phyloP scores from a whole-genome alignment of 2,888 invertebrate species.

The Sinotaia quadrata region DNA sequence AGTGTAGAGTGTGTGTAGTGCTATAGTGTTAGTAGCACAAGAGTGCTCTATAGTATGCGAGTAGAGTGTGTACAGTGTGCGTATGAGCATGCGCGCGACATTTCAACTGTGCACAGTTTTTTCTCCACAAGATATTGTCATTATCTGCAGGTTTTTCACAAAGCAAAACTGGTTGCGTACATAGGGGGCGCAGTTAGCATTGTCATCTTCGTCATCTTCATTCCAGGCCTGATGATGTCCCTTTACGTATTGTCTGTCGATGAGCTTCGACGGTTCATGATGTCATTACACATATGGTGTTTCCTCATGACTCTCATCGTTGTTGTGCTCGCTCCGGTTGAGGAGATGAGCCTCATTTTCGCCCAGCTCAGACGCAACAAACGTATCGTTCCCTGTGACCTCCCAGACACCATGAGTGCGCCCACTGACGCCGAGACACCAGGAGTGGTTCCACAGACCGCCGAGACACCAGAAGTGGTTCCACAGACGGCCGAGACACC shows the following conservation, averaged over 20 bases:
- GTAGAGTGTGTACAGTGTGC: too few relatives aligned
- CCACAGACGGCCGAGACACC: too few relatives aligned
- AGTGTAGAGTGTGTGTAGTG: background rate
- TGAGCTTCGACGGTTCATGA: slow-evolving; percentile 52
- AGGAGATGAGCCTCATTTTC: slow-evolving; percentile 50
- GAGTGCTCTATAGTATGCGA: too few relatives aligned
- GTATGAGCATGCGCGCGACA: too few relatives aligned
- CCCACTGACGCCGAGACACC: too few relatives aligned
- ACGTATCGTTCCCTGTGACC: too few relatives aligned
- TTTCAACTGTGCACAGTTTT: too few relatives aligned
- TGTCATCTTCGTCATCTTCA: slow-evolving; percentile 47
- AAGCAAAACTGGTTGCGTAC: slow-evolving; percentile 52
- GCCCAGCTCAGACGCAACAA: slow-evolving; percentile 40
- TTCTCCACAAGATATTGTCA: too few relatives aligned
- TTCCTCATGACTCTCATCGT: slow-evolving; percentile 53
- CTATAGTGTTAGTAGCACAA: too few relatives aligned
- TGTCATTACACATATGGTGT: slow-evolving; percentile 48
- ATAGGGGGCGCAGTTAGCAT: slow-evolving; percentile 50
- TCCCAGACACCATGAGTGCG: too few relatives aligned
- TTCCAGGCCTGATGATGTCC: slow-evolving; percentile 55
- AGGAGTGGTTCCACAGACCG: too few relatives aligned
- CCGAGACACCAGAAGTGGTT: too few relatives aligned
- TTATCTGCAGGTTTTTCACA: slow-evolving; percentile 41
- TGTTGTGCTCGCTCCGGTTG: slow-evolving; percentile 51
- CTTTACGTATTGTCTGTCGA: slow-evolving; percentile 47